A percentile compares a stretch with the other conserved stretches of the same genome.
Conservation (phyloP, 2,797 vertebrate species). For the Balearica regulorum region DNA sequence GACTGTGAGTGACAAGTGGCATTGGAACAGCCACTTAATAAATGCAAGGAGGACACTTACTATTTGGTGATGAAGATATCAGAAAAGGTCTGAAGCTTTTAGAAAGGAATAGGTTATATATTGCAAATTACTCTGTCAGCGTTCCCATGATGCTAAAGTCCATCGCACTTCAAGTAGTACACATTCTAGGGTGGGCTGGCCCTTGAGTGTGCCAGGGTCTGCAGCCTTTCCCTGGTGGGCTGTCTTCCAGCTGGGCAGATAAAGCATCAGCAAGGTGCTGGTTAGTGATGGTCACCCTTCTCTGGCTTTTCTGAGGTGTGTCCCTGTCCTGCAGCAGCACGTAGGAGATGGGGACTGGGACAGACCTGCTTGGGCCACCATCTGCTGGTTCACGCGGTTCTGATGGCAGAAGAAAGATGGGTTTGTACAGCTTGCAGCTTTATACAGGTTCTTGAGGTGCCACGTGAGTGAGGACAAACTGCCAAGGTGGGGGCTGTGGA, state of each 20-base stretch:
- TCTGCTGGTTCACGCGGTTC: fast-evolving
- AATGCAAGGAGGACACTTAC: background rate
- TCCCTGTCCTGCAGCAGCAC: background rate
- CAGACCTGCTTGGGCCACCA: background rate
- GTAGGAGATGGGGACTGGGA: background rate
- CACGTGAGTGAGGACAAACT: background rate
- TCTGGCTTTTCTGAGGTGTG: background rate
- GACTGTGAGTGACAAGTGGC: background rate
- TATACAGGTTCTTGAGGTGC: background rate
- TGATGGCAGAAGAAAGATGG: background rate
- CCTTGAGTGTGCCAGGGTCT: fast-evolving
- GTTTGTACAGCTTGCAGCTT: background rate
- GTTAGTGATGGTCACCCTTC: background rate
- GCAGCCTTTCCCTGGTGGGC: background rate
- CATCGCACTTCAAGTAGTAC: fast-evolving
- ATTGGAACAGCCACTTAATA: background rate
- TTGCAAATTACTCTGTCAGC: background rate
- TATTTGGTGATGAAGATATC: background rate
- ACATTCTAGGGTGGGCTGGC: fast-evolving
- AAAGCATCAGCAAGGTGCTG: background rate
- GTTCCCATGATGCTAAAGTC: background rate
- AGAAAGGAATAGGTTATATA: background rate
- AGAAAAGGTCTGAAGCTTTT: background rate
- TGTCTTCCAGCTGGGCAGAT: fast-evolving
- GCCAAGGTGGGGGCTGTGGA: fast-evolving